These are phyloP conservation scores for Drosophila formosana DNA, from an alignment of 2,888 invertebrate species.

Conservation along the genomic window DNA sequence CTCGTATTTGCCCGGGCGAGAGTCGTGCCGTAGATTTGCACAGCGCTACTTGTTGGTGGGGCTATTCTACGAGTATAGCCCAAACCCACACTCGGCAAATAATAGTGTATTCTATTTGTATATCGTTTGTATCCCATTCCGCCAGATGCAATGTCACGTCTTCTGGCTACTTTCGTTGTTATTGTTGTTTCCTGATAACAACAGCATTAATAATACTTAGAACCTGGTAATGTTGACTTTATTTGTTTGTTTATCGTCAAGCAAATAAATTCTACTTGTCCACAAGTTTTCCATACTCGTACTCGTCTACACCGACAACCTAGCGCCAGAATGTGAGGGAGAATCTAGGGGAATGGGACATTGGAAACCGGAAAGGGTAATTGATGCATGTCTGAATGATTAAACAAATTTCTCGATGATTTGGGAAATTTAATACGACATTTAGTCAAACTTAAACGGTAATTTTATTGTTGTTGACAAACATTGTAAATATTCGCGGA, in stretches of 20 bases:
- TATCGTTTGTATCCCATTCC: slow-evolving; percentile 18
- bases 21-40: slow-evolving; percentile 29
- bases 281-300: slow-evolving; percentile 32
- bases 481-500: not conserved
- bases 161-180: slow-evolving; percentile 13
- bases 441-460: not conserved
- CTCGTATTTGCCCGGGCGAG: slow-evolving; percentile 16
- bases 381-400: slow-evolving; percentile 27
- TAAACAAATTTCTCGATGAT: slow-evolving; percentile 22
- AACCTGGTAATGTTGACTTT: slow-evolving; percentile 49
- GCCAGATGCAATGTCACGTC: slow-evolving; percentile 36
- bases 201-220: slow-evolving; percentile 35
- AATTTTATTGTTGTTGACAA: not conserved
- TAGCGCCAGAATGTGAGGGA: not conserved
- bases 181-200: slow-evolving; percentile 50
- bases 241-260: slow-evolving; percentile 60
- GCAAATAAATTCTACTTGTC: slow-evolving; percentile 51
- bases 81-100: not conserved
- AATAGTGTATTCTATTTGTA: slow-evolving; percentile 12
- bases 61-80: slow-evolving; percentile 14
- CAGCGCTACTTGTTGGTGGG: slow-evolving; percentile 23
- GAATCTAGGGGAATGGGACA: slow-evolving; percentile 5
- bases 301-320: slow-evolving; percentile 7
- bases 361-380: slow-evolving; percentile 12
- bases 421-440: slow-evolving; percentile 6